Base-by-base conservation (phyloP, 2,888 invertebrate species). In the Tinea pellionella region DNA sequence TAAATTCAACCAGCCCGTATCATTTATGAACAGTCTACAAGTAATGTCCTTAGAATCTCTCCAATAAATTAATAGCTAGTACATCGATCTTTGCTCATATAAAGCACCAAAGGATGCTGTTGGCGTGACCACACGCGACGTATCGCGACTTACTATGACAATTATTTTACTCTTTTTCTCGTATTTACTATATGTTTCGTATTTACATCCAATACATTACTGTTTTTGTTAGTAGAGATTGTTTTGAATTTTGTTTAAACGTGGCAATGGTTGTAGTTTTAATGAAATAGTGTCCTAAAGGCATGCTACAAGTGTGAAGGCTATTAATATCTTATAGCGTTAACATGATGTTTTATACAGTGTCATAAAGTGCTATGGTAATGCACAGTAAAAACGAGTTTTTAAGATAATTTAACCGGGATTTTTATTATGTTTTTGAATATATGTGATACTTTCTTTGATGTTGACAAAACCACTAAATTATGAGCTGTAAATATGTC, bases 241-340 rank as follows among this genome's bases (percentile, higher is more conserved):
- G 8, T 2, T 15, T 15, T 8, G 9, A 16, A 16, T 8, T 6
- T 13, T 4, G 47, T 9, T 47, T 15, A 15, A 15, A 16, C 2
- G 15, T 2, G 13, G 47, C 15, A 47, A 47, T 47, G 47, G 47
- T 16, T 15, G 15, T 15, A n/a, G 47, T 15, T 16, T 13, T 15
- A 47, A 15, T 47, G 8, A 47, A 47, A 47, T n/a, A 16, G 9
- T 2, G 15, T 6, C 24, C 24, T 12, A 19, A 24, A 53, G 53
- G 12, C n/a, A 53, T 53, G 3, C 24, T 53, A 18, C 24, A 59
- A 59, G 59, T 59, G 59, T 42, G 41, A 59, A 18, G 19, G 42
- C 66, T 67, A 68, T 69, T 70, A 69, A 69, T 69, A 64, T 68
- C 64, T 64, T 64, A 62, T 63, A 64, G 59, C 59, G 37, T 42